A percentile compares a stretch with the other conserved stretches of the same genome.
These are phyloP conservation scores for Ormyrus pomaceus DNA, from an alignment of 2,888 invertebrate species.

Conservation along the genomic window DNA sequence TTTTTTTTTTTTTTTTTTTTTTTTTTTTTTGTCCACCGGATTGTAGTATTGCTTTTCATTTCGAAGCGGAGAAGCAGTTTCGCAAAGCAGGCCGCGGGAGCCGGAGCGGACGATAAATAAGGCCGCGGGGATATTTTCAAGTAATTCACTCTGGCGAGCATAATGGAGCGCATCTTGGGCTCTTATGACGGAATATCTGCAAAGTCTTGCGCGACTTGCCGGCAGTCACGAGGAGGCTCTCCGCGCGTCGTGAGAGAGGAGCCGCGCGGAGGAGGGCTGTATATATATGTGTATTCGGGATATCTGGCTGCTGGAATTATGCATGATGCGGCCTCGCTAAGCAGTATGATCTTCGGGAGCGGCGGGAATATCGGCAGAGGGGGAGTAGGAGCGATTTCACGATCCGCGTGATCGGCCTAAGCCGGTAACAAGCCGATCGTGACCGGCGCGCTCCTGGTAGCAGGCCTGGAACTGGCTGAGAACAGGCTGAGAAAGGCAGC, in stretches of 20 bases:
- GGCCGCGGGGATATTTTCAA: too few species aligned
- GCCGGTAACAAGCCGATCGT: constrained; percentile 73
- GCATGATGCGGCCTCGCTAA: constrained; percentile 62
- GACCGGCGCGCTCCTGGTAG: constrained; percentile 66
- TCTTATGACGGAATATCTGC: constrained; percentile 10
- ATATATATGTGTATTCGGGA: not conserved
- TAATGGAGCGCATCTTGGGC: not conserved
- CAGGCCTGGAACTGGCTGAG: constrained; percentile 58
- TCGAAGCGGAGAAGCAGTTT: too few species aligned
- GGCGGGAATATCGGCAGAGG: constrained; percentile 48
- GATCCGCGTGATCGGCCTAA: constrained; percentile 65
- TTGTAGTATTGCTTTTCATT: too few species aligned
- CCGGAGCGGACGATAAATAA: too few species aligned
- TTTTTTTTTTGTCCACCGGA: too few species aligned
- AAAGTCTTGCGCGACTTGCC: not conserved
- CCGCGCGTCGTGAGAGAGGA: too few species aligned
- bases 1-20: too few species aligned
- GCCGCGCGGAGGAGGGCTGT: not conserved
- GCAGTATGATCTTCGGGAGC: constrained; percentile 64
- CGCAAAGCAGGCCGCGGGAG: too few species aligned
- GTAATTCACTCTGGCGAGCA: not conserved
- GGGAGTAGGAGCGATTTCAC: constrained; percentile 62
- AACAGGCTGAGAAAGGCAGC: not conserved
- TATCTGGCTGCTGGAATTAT: constrained; percentile 51
- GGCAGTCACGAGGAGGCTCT: constrained; percentile 11